These are phyloP conservation scores for Sarcoramphus papa DNA, from an alignment of 2,797 vertebrate species.

Conservation along the genomic window DNA sequence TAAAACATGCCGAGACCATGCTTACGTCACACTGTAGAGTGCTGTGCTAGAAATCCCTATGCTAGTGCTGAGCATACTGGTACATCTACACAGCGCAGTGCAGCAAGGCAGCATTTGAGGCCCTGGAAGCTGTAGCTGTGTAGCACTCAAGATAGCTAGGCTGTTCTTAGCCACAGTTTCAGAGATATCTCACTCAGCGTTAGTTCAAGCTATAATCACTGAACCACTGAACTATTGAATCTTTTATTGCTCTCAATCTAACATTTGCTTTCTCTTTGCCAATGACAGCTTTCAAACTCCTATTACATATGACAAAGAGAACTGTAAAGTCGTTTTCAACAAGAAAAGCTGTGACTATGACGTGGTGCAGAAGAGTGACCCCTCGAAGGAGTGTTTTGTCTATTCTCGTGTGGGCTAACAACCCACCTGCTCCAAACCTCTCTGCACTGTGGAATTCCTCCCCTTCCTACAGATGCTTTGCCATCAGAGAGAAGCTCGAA, in stretches of 20 bases:
- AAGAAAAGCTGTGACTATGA: neutral
- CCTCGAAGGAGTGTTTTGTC: fast-evolving
- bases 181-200: neutral
- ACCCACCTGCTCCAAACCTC: neutral
- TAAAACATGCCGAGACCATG: neutral
- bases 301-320: fast-evolving
- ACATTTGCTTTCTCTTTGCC: neutral
- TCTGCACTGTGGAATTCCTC: neutral
- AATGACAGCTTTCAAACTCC: neutral
- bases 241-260: neutral
- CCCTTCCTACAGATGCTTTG: neutral
- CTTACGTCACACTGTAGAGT: neutral
- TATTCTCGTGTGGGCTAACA: neutral
- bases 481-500: neutral
- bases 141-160: neutral
- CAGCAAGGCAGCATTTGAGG: neutral
- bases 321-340: neutral
- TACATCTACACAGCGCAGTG: neutral
- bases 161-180: neutral
- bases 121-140: neutral
- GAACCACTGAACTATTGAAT: neutral
- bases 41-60: neutral
- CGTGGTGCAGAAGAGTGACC: neutral
- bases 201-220: neutral
- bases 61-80: neutral